Evolutionary conservation across 2,888 invertebrate species (phyloP), one percentile per base, ranked within the genome.

Genomic region (Hydrotaea diabolus): DNA sequence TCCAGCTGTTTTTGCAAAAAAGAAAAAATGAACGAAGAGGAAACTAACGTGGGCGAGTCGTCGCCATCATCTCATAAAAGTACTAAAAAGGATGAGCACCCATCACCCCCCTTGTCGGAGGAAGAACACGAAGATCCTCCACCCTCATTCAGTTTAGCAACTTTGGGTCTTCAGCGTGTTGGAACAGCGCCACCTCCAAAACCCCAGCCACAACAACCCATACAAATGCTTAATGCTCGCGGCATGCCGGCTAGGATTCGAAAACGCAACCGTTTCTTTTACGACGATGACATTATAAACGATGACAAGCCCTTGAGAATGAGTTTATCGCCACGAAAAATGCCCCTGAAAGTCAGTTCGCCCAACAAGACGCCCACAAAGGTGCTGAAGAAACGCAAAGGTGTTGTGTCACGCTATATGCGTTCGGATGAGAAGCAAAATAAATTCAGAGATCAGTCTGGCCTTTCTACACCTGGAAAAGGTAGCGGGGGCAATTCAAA

Each of bases 181-280:
- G 97, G 97, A 19, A 95, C 96, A 1, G 94, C 94, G 85, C 94
- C 95, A 87, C 96, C 96, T 82, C 95, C 95, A 78, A 94, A 95
- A 88, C 95, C 96, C 15, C 94, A 94, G 88, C 94, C 94, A 4
- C 93, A 93, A 43, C 95, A 95, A 90, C 96, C 96, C 31, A 94
- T 96, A n/a, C 96, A 96, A 91, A 95, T 96, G 87, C 93, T 97
- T 1, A 97, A 97, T 91, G 95, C 97, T 1, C 94, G 97, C 89
- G 97, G 97, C 64, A 97, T 97, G 97, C 98, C 98, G 76, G 97
- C 96, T 5, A 94, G 98, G 81, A 97, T 97, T 87, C 94, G 98
- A 39, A 98, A 98, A 92, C 96, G 97, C 90, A 98, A 98, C 92
- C 94, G 95, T 89, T 93, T 97, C 77, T 98, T 98, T 91, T 98